Conservation (phyloP, 2,113 vertebrate species). For the Axis porcinus region DNA sequence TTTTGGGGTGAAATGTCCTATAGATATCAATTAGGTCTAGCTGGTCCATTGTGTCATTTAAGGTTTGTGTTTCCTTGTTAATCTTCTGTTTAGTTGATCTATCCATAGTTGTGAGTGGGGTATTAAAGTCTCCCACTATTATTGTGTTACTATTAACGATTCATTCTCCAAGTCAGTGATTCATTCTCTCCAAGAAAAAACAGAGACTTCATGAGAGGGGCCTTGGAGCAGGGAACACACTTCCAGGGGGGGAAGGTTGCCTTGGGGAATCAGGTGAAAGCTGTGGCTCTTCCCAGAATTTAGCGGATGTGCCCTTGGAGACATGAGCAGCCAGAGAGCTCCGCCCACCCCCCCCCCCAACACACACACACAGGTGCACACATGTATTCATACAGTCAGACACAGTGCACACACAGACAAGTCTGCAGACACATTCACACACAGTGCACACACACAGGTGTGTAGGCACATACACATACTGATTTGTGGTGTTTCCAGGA, state of each 20-base stretch:
- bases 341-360: neutral
- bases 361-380: neutral
- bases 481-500: neutral
- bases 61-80: too few relatives aligned
- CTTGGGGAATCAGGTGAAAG: neutral
- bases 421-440: neutral
- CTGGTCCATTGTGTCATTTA: too few relatives aligned
- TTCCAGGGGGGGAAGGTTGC: too few relatives aligned
- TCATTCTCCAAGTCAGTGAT: neutral
- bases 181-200: neutral
- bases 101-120: too few relatives aligned
- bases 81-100: too few relatives aligned
- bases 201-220: neutral
- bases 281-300: neutral
- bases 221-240: neutral
- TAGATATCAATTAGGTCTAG: too few relatives aligned
- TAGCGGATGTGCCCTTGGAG: neutral
- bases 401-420: neutral
- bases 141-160: too few relatives aligned
- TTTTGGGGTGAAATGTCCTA: too few relatives aligned
- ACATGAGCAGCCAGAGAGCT: neutral
- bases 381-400: neutral
- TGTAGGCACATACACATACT: neutral
- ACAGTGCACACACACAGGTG: neutral
- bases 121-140: too few relatives aligned